Conservation (phyloP, 1,140 invertebrate species). For the Panulirus ornatus region DNA sequence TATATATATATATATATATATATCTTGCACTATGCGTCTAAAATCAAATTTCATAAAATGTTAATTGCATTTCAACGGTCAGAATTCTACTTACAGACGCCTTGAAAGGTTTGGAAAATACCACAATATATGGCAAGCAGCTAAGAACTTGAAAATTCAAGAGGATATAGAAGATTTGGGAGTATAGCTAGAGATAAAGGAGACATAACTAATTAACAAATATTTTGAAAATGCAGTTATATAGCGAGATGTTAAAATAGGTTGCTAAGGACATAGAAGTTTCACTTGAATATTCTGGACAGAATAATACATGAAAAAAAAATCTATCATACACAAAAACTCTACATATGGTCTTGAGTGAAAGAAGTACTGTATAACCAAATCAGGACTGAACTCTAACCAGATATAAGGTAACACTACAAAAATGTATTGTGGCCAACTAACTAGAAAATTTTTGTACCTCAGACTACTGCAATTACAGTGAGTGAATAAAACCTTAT, state of each 20-base stretch:
- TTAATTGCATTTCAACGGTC: slow-evolving; percentile 69
- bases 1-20: no score
- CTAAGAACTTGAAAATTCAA: slow-evolving; percentile 67
- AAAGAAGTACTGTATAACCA: not conserved
- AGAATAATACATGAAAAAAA: slow-evolving; percentile 8
- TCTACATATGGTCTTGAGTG: not conserved
- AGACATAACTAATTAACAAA: slow-evolving; percentile 45
- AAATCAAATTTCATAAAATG: slow-evolving; percentile 66
- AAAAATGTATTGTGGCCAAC: not conserved
- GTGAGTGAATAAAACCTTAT: not conserved
- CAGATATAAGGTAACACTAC: not conserved
- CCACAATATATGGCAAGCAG: slow-evolving; percentile 72
- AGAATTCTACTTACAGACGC: slow-evolving; percentile 73
- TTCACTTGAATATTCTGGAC: slow-evolving; percentile 10
- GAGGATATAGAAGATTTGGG: slow-evolving; percentile 51
- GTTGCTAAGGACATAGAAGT: slow-evolving; percentile 28
- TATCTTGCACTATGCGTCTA: slow-evolving; percentile 72
- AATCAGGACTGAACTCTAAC: not conserved
- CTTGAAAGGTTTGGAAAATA: slow-evolving; percentile 71
- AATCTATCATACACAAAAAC: not conserved
- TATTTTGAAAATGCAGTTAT: slow-evolving; percentile 48
- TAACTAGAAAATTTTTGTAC: not conserved
- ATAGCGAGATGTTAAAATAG: slow-evolving; percentile 32
- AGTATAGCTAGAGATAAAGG: slow-evolving; percentile 51
- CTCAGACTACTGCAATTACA: not conserved